Percentiles rank a stretch among this genome's conserved stretches.
Conservation (phyloP, 2,113 vertebrate genomes). For the Rhynchomys soricoides region DNA sequence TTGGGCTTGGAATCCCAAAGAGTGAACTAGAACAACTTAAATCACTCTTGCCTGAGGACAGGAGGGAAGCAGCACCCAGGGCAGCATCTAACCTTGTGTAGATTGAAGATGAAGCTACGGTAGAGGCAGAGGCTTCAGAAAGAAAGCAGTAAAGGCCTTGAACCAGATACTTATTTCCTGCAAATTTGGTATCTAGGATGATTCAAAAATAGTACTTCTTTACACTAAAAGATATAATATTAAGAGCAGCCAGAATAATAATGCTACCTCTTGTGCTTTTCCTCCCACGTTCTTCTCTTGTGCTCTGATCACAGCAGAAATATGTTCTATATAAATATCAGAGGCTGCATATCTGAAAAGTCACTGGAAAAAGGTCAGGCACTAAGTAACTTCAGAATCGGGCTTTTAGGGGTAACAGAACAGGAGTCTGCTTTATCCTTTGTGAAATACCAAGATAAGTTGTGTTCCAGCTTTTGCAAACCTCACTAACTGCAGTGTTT, state of each 20-base stretch:
- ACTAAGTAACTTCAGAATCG: conserved; percentile 27
- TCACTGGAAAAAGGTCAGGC: neutral
- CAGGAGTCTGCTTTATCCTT: neutral
- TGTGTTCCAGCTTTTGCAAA: conserved; percentile 5
- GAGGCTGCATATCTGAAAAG: conserved; percentile 48
- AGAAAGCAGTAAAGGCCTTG: neutral
- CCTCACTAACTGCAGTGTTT: neutral
- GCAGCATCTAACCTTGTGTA: neutral
- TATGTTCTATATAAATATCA: conserved; percentile 55
- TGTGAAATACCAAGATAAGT: neutral
- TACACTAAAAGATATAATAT: conserved; percentile 2
- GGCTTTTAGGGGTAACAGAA: conserved; percentile 3
- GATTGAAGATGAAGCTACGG: neutral
- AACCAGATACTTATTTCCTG: conserved; percentile 30
- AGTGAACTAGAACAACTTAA: neutral
- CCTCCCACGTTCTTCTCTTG: conserved; percentile 46
- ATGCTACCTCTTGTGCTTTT: conserved; percentile 31
- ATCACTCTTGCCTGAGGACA: neutral
- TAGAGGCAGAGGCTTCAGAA: neutral
- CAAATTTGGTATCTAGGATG: conserved; percentile 22
- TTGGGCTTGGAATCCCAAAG: neutral
- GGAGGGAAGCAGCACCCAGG: neutral
- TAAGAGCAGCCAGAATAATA: conserved; percentile 54
- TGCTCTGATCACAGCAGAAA: conserved; percentile 47
- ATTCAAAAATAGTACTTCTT: conserved; percentile 50